A percentile compares a stretch with the other conserved stretches of the same genome.
These are phyloP conservation scores for Drosophila robusta DNA, from an alignment of 2,888 invertebrate genomes.

Conservation along the genomic window DNA sequence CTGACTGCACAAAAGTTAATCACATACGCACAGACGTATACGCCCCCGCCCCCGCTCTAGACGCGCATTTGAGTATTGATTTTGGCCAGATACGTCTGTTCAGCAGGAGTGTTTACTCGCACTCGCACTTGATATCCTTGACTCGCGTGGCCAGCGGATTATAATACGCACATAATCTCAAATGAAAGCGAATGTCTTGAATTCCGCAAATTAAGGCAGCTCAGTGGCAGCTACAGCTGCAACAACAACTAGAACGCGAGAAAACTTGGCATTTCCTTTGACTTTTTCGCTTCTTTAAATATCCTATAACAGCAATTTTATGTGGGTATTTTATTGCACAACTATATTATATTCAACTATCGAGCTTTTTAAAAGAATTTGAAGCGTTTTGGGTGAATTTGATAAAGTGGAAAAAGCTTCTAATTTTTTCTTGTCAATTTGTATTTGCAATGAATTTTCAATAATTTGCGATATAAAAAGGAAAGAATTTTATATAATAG, in stretches of 20 bases:
- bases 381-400: too few species aligned
- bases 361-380: neutral
- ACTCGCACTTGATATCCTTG: slow-evolving; percentile 24
- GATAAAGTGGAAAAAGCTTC: too few species aligned
- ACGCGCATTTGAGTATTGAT: slow-evolving; percentile 60
- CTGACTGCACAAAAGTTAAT: slow-evolving; percentile 75
- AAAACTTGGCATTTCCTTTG: slow-evolving; percentile 47
- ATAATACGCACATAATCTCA: slow-evolving; percentile 70
- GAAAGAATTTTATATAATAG: too few species aligned
- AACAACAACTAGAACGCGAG: slow-evolving; percentile 14
- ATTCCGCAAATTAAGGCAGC: slow-evolving; percentile 73
- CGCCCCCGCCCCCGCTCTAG: neutral
- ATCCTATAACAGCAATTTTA: neutral
- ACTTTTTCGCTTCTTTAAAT: slow-evolving; percentile 21
- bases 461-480: too few species aligned
- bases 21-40: slow-evolving; percentile 48
- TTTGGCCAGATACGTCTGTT: slow-evolving; percentile 37
- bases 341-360: neutral
- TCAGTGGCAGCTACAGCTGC: slow-evolving; percentile 19
- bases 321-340: neutral
- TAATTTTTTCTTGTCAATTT: too few species aligned
- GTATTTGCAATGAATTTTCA: too few species aligned
- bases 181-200: slow-evolving; percentile 77
- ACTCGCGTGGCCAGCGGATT: slow-evolving; percentile 61
- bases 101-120: slow-evolving; percentile 6